Evolutionary conservation across 2,113 vertebrate species (phyloP).

Genomic region (Bothrops jararaca): DNA sequence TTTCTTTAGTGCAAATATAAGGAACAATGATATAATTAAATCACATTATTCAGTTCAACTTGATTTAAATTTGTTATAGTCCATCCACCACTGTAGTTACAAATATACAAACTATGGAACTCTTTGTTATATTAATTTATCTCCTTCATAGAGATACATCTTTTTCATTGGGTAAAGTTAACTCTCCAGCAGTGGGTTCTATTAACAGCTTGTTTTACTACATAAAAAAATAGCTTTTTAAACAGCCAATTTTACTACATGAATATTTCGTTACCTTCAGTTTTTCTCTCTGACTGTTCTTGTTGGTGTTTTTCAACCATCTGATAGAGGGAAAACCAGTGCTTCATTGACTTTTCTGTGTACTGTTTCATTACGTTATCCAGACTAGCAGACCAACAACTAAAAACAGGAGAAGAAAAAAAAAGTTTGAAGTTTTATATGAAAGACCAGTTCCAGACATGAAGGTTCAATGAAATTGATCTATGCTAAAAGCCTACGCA

Average conservation of each 20-base stretch:
- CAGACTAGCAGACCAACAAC: conserved; percentile 93
- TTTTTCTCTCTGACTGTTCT: conserved; percentile 66
- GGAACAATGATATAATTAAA: not conserved
- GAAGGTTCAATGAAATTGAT: not conserved
- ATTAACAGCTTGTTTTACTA: not conserved
- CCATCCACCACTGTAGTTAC: not conserved
- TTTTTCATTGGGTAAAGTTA: not conserved
- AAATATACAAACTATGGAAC: not conserved
- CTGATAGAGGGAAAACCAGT: conserved; percentile 97
- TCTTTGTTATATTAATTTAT: not conserved
- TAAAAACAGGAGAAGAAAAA: conserved; percentile 52
- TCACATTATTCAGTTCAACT: not conserved
- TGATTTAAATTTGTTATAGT: not conserved
- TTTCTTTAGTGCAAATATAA: not conserved
- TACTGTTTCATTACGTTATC: conserved; percentile 86
- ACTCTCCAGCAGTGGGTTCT: not conserved
- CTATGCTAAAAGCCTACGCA: not conserved
- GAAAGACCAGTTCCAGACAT: not conserved
- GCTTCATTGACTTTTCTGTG: conserved; percentile 82
- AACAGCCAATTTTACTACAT: not conserved
- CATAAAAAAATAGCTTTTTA: not conserved
- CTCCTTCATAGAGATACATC: not conserved
- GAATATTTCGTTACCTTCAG: conserved; percentile 65
- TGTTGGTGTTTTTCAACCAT: conserved; percentile 85
- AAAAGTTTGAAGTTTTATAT: not conserved